Percentiles rank a stretch among this genome's conserved stretches.
phyloP scores from a whole-genome alignment of 1,140 invertebrate genomes.

The Chrysoperla carnea region DNA sequence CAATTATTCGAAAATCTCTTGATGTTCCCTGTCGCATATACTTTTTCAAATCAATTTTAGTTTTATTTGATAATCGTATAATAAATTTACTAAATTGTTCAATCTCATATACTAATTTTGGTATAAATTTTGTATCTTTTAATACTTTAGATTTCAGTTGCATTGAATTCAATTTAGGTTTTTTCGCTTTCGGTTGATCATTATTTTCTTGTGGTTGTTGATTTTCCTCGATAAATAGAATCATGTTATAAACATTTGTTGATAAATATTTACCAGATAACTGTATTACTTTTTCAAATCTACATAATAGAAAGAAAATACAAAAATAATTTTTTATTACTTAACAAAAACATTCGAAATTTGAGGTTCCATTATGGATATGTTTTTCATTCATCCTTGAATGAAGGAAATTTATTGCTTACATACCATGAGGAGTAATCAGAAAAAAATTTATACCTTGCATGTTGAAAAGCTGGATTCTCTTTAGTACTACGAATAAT shows the following conservation, averaged over 20 bases:
- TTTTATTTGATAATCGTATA: slow-evolving; percentile 34
- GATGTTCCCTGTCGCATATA: slow-evolving; percentile 32
- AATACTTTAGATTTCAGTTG: slow-evolving; percentile 33
- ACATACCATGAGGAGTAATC: no score
- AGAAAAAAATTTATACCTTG: slow-evolving; percentile 18
- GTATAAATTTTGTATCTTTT: slow-evolving; percentile 34
- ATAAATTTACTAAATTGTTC: slow-evolving; percentile 39
- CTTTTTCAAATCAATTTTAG: slow-evolving; percentile 28
- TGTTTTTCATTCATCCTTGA: no score
- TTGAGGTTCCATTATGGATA: no score
- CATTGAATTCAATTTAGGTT: slow-evolving; percentile 18
- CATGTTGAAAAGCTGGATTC: slow-evolving; percentile 26
- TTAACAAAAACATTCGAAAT: no score
- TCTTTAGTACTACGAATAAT: slow-evolving; percentile 19
- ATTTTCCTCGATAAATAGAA: slow-evolving; percentile 30
- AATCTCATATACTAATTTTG: slow-evolving; percentile 34
- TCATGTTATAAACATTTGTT: slow-evolving; percentile 30
- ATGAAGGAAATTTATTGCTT: no score
- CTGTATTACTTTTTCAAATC: slow-evolving; percentile 35
- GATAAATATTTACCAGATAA: slow-evolving; percentile 33
- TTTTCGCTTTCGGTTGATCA: slow-evolving; percentile 10
- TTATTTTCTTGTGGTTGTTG: slow-evolving; percentile 19
- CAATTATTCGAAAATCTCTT: slow-evolving; percentile 34
- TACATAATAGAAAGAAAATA: slow-evolving; percentile 15
- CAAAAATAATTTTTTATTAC: slow-evolving; percentile 2